phyloP scores from a whole-genome alignment of 2,113 vertebrate genomes.

The Camelus bactrianus region DNA sequence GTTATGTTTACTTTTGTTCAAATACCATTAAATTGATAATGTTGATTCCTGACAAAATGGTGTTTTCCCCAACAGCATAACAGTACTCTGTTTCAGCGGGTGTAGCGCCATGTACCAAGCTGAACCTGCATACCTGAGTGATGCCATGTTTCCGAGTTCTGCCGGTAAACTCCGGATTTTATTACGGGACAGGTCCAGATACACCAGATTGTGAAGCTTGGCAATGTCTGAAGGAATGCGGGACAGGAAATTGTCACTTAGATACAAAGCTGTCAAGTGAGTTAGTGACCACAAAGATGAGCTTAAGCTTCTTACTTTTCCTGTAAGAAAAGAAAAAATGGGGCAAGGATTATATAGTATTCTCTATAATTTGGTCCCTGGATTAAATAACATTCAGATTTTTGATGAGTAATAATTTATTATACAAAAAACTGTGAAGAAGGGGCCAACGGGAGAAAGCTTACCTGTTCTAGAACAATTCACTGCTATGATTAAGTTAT shows the following conservation, averaged over 20 bases:
- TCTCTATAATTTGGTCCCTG: neutral
- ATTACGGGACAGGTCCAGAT: slow-evolving; percentile 99
- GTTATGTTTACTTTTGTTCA: neutral
- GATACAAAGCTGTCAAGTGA: slow-evolving; percentile 98
- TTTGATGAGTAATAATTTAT: slow-evolving; percentile 35
- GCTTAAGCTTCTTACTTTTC: slow-evolving; percentile 97
- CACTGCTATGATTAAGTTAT: neutral
- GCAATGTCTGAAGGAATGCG: slow-evolving; percentile 99
- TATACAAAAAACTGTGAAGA: neutral
- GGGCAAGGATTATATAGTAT: neutral
- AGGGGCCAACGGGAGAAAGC: neutral
- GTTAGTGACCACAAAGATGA: slow-evolving; percentile 97
- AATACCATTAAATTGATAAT: neutral
- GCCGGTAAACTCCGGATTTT: slow-evolving; percentile 99
- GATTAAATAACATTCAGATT: slow-evolving; percentile 14
- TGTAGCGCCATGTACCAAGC: neutral
- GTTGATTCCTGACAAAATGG: slow-evolving; percentile 29
- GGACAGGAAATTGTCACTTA: slow-evolving; percentile 98
- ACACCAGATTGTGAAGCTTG: slow-evolving; percentile 99
- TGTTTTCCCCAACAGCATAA: neutral
- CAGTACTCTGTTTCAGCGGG: neutral
- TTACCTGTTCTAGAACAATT: slow-evolving; percentile 25
- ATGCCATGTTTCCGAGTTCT: slow-evolving; percentile 99
- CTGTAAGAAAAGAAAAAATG: slow-evolving; percentile 83
- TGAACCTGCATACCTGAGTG: slow-evolving; percentile 93